phyloP scores from a whole-genome alignment of 2,888 invertebrate species.

The Theodoxus fluviatilis region DNA sequence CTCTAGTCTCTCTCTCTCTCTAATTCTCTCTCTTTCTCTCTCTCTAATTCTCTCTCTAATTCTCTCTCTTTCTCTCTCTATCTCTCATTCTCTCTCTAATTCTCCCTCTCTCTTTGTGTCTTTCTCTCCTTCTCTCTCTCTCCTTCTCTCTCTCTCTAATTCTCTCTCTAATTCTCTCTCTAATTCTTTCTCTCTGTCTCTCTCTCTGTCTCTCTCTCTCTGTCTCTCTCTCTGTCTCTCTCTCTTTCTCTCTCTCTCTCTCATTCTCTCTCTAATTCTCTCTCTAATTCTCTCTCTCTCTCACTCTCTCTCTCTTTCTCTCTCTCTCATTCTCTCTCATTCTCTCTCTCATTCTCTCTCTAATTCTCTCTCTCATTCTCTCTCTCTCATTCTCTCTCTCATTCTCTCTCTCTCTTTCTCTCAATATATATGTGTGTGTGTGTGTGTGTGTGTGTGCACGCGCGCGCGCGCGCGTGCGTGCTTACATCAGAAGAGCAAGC shows the following conservation, averaged over 20 bases:
- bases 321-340: not conserved
- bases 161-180: not conserved
- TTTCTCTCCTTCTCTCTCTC: not conserved
- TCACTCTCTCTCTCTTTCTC: not conserved
- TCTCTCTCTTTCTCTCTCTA: not conserved
- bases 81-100: not conserved
- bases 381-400: not conserved
- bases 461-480: too few relatives aligned
- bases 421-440: not conserved
- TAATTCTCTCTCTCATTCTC: not conserved
- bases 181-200: not conserved
- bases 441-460: not conserved
- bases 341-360: not conserved
- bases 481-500: too few relatives aligned
- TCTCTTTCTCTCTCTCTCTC: not conserved
- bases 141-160: not conserved
- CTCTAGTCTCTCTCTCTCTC: too few relatives aligned
- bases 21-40: too few relatives aligned
- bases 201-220: not conserved
- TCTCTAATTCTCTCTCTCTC: not conserved
- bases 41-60: not conserved
- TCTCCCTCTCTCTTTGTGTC: not conserved
- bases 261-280: not conserved
- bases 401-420: not conserved
- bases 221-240: not conserved